These are phyloP conservation scores for Grammomys surdaster DNA, from an alignment of 2,113 vertebrate genomes.

Conservation along the genomic window DNA sequence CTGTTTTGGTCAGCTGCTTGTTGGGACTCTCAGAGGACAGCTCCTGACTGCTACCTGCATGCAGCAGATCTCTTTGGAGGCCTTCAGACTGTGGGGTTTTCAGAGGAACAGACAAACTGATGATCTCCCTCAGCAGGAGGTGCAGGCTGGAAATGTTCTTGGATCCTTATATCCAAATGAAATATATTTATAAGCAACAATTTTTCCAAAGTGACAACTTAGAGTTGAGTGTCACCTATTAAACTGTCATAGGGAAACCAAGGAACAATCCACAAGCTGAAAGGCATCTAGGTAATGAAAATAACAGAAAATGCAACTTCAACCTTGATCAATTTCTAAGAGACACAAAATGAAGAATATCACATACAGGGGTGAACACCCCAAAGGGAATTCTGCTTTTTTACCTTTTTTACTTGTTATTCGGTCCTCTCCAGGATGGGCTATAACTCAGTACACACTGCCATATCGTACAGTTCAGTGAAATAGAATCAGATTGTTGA, in stretches of 20 bases:
- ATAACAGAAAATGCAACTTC: constrained; percentile 57
- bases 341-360: constrained; percentile 69
- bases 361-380: constrained; percentile 38
- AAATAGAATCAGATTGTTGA: neutral
- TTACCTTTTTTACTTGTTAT: constrained; percentile 32
- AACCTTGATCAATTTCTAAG: constrained; percentile 32
- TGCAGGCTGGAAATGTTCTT: neutral
- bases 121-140: no score
- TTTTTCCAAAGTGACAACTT: constrained; percentile 76
- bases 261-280: constrained; percentile 61
- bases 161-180: constrained; percentile 22
- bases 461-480: neutral
- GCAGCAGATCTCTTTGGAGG: no score
- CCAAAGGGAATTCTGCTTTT: constrained; percentile 49
- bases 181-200: constrained; percentile 69
- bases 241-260: constrained; percentile 59
- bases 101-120: no score
- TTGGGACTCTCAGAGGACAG: no score
- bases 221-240: constrained; percentile 59
- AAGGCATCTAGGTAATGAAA: constrained; percentile 74
- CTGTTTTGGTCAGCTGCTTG: no score
- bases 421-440: constrained; percentile 56
- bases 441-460: neutral
- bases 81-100: no score
- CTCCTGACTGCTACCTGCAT: no score